Evolutionary conservation across 53 echinoderm and acorn worm species (phyloP).

Genomic region (Henricia sp.): DNA sequence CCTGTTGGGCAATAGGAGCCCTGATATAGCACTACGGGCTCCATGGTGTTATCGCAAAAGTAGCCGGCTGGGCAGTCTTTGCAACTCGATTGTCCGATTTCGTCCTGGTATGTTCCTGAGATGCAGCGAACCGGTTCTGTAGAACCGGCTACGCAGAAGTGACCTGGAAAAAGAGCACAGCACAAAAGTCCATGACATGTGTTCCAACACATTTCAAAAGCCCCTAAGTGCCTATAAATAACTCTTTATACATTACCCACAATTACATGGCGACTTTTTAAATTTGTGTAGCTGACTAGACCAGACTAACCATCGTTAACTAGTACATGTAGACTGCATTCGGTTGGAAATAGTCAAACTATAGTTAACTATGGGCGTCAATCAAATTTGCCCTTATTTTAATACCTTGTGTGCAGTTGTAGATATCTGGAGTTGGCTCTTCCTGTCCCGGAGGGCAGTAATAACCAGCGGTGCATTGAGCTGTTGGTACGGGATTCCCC

Average conservation of each 20-base stretch:
- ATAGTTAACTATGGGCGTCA: no score
- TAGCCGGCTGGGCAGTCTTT: constrained; percentile 85
- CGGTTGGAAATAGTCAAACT: no score
- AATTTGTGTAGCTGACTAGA: no score
- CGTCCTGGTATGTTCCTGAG: constrained; percentile 93
- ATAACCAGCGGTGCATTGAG: constrained; percentile 76
- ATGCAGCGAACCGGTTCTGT: constrained; percentile 81
- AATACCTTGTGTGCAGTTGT: constrained; percentile 91
- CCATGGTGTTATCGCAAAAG: constrained; percentile 88
- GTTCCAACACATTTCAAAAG: no score
- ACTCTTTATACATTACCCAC: no score
- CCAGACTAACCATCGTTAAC: no score
- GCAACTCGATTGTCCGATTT: constrained; percentile 87
- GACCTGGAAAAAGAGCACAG: constrained; percentile 75
- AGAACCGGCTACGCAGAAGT: constrained; percentile 80
- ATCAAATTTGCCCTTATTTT: no score
- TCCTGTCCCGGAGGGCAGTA: constrained; percentile 94
- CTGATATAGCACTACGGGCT: constrained; percentile 91
- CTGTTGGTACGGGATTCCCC: constrained; percentile 87
- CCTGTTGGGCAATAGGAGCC: constrained; percentile 92
- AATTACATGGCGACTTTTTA: no score
- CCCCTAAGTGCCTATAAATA: no score
- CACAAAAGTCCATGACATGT: no score
- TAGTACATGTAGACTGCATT: no score
- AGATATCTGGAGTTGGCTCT: constrained; percentile 87